Percentiles rank a stretch among this genome's conserved stretches.
phyloP scores from a whole-genome alignment of 2,888 invertebrate species.

The Auanema freiburgensis region DNA sequence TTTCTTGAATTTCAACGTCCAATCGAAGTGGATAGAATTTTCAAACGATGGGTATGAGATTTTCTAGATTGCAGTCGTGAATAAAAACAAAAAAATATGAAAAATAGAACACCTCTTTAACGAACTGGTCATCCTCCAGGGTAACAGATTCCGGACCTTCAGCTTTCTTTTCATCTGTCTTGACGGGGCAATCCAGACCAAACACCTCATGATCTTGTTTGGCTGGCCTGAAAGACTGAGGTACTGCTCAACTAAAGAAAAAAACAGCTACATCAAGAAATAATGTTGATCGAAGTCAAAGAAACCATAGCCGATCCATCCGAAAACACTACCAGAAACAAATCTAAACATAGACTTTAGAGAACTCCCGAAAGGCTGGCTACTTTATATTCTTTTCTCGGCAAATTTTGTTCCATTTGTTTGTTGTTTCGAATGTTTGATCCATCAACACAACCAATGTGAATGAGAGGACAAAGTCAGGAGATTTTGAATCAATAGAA shows the following conservation, averaged over 20 bases:
- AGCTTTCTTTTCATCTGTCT: background rate
- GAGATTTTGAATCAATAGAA: slow-evolving; percentile 62
- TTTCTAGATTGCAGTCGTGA: background rate
- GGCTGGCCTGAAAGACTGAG: background rate
- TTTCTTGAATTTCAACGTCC: slow-evolving; percentile 25
- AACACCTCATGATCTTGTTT: background rate
- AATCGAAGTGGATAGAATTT: slow-evolving; percentile 30
- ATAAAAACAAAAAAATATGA: background rate
- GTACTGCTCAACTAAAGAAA: background rate
- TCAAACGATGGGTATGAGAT: slow-evolving; percentile 25
- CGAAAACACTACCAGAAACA: slow-evolving; percentile 82
- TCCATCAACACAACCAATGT: slow-evolving; percentile 83
- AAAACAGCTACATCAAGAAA: slow-evolving; percentile 72
- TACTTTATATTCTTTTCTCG: slow-evolving; percentile 39
- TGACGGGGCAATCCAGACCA: background rate
- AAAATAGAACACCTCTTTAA: slow-evolving; percentile 19
- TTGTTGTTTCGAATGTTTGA: slow-evolving; percentile 71
- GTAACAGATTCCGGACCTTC: slow-evolving; percentile 10
- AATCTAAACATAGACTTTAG: too few relatives aligned
- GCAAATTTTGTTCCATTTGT: slow-evolving; percentile 46
- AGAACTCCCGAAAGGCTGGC: too few relatives aligned
- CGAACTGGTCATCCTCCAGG: slow-evolving; percentile 28
- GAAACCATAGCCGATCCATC: slow-evolving; percentile 87
- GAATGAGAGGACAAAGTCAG: slow-evolving; percentile 76
- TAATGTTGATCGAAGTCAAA: slow-evolving; percentile 79